Conservation (phyloP, 1,140 invertebrate genomes). For the Lordiphosa clarofinis region DNA sequence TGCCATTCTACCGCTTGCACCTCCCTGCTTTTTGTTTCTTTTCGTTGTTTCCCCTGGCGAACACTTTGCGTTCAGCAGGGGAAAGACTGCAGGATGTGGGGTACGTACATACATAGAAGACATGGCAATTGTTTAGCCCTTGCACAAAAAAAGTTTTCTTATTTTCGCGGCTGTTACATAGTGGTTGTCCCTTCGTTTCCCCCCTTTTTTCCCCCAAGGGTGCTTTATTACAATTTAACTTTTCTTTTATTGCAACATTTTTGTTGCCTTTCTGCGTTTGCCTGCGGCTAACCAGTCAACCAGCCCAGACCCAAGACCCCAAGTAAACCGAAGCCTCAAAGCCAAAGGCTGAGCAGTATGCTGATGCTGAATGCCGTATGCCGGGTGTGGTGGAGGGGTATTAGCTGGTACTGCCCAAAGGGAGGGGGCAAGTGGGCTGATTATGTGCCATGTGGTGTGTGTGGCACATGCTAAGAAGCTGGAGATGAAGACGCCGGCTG, state of each 20-base stretch:
- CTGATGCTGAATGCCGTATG: constrained; percentile 20
- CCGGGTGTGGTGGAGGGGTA: not conserved
- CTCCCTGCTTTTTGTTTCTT: not conserved
- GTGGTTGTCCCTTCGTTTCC: constrained; percentile 11
- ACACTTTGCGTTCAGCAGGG: not conserved
- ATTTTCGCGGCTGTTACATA: constrained; percentile 58
- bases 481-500: not conserved
- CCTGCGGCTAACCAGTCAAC: constrained; percentile 54
- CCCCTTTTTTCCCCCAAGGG: constrained; percentile 34
- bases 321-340: constrained; percentile 16
- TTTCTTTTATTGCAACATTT: constrained; percentile 73
- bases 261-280: constrained; percentile 42
- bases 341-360: constrained; percentile 20
- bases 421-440: constrained; percentile 30
- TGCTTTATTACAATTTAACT: constrained; percentile 79
- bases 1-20: not conserved
- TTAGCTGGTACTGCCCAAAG: not conserved
- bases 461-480: constrained; percentile 11
- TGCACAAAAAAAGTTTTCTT: constrained; percentile 58
- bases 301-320: constrained; percentile 13
- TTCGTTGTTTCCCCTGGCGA: constrained; percentile 11
- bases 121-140: constrained; percentile 53
- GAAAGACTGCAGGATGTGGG: constrained; percentile 10
- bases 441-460: constrained; percentile 32
- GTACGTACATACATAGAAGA: constrained; percentile 7